Evolutionary conservation across 2,888 invertebrate species (phyloP).

Genomic region (Horisme vitalbata): DNA sequence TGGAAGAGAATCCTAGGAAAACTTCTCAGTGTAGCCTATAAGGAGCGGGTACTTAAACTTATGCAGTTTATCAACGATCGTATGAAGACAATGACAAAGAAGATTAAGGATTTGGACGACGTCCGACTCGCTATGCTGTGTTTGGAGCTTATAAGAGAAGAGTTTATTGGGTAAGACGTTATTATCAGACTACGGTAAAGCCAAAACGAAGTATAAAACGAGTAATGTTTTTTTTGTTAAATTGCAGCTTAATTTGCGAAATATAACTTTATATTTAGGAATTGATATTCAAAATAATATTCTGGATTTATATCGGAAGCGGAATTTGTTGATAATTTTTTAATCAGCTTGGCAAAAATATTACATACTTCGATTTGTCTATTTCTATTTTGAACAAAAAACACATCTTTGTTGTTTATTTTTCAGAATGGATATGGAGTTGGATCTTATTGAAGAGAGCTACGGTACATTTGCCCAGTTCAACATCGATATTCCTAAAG

Average conservation of each 20-base stretch:
- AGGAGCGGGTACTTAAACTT: constrained; percentile 86
- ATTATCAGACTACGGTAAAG: too few relatives aligned
- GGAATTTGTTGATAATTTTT: too few relatives aligned
- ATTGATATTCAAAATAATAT: too few relatives aligned
- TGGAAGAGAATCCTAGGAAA: constrained; percentile 91
- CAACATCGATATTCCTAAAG: constrained; percentile 86
- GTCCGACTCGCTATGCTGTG: constrained; percentile 92
- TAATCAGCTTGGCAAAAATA: too few relatives aligned
- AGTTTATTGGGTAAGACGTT: constrained; percentile 87
- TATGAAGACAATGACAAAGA: constrained; percentile 86
- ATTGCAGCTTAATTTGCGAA: too few relatives aligned
- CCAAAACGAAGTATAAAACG: too few relatives aligned
- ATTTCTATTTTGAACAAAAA: too few relatives aligned
- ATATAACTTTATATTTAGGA: too few relatives aligned
- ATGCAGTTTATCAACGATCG: constrained; percentile 90
- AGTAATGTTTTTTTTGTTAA: too few relatives aligned
- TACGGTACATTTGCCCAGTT: constrained; percentile 88
- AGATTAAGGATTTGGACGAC: constrained; percentile 90
- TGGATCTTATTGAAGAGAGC: constrained; percentile 90
- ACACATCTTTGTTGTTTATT: constrained; percentile 4
- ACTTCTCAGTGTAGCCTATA: constrained; percentile 86
- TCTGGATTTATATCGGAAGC: too few relatives aligned
- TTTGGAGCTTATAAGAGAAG: constrained; percentile 88
- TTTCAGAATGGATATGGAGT: constrained; percentile 87
- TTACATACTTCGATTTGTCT: too few relatives aligned